Percentiles rank a stretch among this genome's conserved stretches.
Conservation (phyloP, 2,888 invertebrate genomes). For the Athalia cordata region DNA sequence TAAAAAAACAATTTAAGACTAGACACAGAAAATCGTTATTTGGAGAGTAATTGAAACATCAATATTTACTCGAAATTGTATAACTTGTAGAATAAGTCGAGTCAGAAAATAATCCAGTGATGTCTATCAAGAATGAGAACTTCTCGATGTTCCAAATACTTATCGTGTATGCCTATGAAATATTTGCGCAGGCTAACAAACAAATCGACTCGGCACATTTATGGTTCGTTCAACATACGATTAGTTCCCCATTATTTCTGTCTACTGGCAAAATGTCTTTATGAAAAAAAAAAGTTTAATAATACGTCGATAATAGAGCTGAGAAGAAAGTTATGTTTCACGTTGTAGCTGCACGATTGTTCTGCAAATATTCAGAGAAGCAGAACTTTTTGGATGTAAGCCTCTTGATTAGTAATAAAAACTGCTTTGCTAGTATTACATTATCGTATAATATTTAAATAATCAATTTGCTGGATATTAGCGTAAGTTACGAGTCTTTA, state of each 20-base stretch:
- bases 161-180: conserved; percentile 20
- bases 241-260: conserved; percentile 21
- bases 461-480: conserved; percentile 56
- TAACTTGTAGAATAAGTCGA: background rate
- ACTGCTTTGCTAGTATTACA: conserved; percentile 55
- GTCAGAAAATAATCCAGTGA: background rate
- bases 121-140: background rate
- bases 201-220: conserved; percentile 50
- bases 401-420: conserved; percentile 65
- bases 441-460: conserved; percentile 58
- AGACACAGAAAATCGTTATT: conserved; percentile 17
- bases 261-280: conserved; percentile 30
- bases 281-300: background rate
- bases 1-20: conserved; percentile 19
- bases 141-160: background rate
- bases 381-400: conserved; percentile 47
- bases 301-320: conserved; percentile 22
- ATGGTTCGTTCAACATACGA: conserved; percentile 43
- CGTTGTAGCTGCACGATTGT: conserved; percentile 8
- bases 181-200: conserved; percentile 49
- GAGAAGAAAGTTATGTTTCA: conserved; percentile 31
- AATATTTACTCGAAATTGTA: background rate
- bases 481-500: conserved; percentile 68
- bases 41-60: background rate
- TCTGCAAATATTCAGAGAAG: conserved; percentile 20